These are phyloP conservation scores for Poeciliopsis turrubarensis DNA, from an alignment of 2,113 vertebrate species.

Conservation along the genomic window DNA sequence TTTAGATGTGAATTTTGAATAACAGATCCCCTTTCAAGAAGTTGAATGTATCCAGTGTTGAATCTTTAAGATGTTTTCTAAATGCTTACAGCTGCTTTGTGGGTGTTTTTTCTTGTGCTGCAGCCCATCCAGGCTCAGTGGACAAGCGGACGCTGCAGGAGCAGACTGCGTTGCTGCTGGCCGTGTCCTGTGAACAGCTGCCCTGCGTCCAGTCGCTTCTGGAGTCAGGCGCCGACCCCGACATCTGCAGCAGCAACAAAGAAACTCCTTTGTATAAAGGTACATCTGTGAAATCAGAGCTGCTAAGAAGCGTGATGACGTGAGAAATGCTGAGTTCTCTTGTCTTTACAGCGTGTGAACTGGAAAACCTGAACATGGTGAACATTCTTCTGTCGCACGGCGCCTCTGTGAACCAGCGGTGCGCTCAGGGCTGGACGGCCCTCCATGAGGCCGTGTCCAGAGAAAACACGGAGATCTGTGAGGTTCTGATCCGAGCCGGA, in stretches of 20 bases:
- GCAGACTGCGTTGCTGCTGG: constrained; percentile 90
- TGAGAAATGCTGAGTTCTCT: background rate
- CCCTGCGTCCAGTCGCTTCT: constrained; percentile 87
- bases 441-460: constrained; percentile 90
- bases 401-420: constrained; percentile 91
- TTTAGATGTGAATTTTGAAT: no score
- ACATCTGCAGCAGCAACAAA: constrained; percentile 92
- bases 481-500: constrained; percentile 85
- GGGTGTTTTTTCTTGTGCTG: constrained; percentile 9
- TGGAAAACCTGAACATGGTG: constrained; percentile 84
- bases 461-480: constrained; percentile 87
- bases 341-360: constrained; percentile 85
- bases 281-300: constrained; percentile 40
- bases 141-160: constrained; percentile 95
- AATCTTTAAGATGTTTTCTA: background rate
- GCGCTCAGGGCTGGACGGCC: constrained; percentile 90
- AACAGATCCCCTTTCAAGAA: no score
- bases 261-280: constrained; percentile 96
- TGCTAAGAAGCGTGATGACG: background rate
- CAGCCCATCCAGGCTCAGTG: constrained; percentile 85
- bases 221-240: constrained; percentile 89
- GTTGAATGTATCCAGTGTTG: background rate
- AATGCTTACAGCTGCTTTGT: constrained; percentile 14
- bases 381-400: constrained; percentile 83
- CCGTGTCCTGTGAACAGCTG: constrained; percentile 84